These are phyloP conservation scores for Lithodes maja DNA, from an alignment of 2,888 invertebrate species.

Conservation along the genomic window DNA sequence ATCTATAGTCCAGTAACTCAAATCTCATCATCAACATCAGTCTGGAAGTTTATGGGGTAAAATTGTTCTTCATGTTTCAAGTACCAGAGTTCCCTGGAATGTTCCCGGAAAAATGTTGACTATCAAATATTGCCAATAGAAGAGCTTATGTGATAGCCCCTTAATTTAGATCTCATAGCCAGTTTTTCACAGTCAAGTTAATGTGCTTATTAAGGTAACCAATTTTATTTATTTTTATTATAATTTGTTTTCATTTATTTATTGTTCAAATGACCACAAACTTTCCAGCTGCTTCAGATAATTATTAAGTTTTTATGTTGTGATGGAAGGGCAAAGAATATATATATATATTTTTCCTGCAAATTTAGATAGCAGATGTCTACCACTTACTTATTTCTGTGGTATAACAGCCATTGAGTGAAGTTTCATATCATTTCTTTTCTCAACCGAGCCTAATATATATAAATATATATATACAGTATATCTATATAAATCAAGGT, in stretches of 20 bases:
- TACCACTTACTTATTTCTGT: slow-evolving; percentile 33
- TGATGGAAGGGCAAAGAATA: slow-evolving; percentile 32
- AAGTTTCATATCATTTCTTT: slow-evolving; percentile 49
- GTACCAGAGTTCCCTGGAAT: too few relatives aligned
- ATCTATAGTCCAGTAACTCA: too few relatives aligned
- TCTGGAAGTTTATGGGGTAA: too few relatives aligned
- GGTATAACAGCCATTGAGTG: slow-evolving; percentile 29
- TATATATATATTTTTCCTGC: slow-evolving; percentile 40
- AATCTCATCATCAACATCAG: too few relatives aligned
- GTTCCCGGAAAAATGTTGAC: too few relatives aligned
- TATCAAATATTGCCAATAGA: too few relatives aligned
- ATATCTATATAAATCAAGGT: slow-evolving; percentile 6
- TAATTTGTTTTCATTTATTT: slow-evolving; percentile 28
- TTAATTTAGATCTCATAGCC: slow-evolving; percentile 2
- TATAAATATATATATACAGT: slow-evolving; percentile 13
- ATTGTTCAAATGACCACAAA: slow-evolving; percentile 6
- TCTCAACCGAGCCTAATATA: slow-evolving; percentile 30
- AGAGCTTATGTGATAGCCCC: too few relatives aligned
- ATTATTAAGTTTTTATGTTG: slow-evolving; percentile 35
- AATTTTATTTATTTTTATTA: neutral
- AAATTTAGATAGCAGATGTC: slow-evolving; percentile 43
- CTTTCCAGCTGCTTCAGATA: slow-evolving; percentile 5
- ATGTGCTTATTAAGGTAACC: neutral
- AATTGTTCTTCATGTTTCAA: too few relatives aligned
- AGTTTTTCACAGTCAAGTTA: slow-evolving; percentile 20